Evolutionary conservation across 2,113 vertebrate species (phyloP).

Genomic region (Rutilus rutilus): DNA sequence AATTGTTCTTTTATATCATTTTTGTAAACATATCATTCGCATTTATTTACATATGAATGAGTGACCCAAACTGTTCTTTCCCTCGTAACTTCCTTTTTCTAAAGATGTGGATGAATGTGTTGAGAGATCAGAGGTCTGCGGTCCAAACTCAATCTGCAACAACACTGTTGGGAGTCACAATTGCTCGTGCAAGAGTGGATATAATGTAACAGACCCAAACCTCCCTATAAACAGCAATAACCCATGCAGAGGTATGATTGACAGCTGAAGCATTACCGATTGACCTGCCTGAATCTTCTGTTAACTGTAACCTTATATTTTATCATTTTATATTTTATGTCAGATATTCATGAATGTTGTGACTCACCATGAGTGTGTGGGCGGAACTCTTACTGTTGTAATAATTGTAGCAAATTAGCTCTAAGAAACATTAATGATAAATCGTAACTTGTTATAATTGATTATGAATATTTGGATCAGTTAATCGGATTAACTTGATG

Average conservation of each 20-base stretch:
- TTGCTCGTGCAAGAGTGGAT: conserved; percentile 25
- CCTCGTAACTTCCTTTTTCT: neutral
- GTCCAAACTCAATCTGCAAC: conserved; percentile 32
- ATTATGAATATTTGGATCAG: no score
- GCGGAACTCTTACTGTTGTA: neutral
- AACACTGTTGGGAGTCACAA: conserved; percentile 10
- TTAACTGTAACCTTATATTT: no score
- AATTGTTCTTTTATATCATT: no score
- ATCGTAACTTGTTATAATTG: no score
- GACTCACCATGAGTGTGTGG: neutral
- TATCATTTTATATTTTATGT: neutral
- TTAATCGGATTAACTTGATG: no score
- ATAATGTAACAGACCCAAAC: neutral
- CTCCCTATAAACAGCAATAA: neutral
- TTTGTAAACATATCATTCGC: no score
- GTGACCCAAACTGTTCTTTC: neutral
- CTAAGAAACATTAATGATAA: no score
- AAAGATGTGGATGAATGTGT: conserved; percentile 22
- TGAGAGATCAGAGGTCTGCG: neutral
- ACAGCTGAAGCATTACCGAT: neutral
- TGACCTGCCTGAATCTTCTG: no score
- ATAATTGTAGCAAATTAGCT: neutral
- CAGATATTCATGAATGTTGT: conserved; percentile 24
- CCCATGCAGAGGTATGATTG: conserved; percentile 28
- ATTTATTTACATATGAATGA: neutral